Evolutionary conservation across 2,797 vertebrate species (phyloP).

Genomic region (Telmatherina bonti): DNA sequence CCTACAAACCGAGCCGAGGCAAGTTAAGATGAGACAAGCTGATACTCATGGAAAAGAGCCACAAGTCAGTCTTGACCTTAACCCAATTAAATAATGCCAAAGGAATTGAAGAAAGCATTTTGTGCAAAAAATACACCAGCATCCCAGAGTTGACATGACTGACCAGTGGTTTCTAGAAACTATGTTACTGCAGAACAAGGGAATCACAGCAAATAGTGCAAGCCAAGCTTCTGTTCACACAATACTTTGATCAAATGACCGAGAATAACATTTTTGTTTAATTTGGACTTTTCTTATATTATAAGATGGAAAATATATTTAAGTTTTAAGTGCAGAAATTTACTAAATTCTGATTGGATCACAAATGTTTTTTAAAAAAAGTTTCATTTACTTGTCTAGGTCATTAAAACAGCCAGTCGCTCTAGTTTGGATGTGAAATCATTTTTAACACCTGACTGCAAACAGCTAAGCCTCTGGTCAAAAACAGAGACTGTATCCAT

Average conservation of each 20-base stretch:
- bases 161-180: not conserved
- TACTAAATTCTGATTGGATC: not conserved
- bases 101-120: not conserved
- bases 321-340: not conserved
- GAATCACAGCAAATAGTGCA: not conserved
- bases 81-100: not conserved
- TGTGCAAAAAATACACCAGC: not conserved
- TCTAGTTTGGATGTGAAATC: conserved; percentile 11
- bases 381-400: conserved; percentile 10
- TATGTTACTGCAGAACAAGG: not conserved
- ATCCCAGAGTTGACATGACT: not conserved
- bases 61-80: no score
- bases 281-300: not conserved
- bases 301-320: not conserved
- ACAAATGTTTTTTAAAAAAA: not conserved
- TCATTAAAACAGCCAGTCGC: conserved; percentile 40
- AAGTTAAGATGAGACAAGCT: no score
- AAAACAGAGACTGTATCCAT: conserved; percentile 61
- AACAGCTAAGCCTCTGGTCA: conserved; percentile 62
- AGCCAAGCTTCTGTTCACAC: not conserved
- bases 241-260: not conserved
- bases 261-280: not conserved
- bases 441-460: conserved; percentile 46
- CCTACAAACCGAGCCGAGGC: no score
- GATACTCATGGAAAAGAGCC: no score